Conservation (phyloP, 1,140 invertebrate genomes). For the Drosophila ananassae region DNA sequence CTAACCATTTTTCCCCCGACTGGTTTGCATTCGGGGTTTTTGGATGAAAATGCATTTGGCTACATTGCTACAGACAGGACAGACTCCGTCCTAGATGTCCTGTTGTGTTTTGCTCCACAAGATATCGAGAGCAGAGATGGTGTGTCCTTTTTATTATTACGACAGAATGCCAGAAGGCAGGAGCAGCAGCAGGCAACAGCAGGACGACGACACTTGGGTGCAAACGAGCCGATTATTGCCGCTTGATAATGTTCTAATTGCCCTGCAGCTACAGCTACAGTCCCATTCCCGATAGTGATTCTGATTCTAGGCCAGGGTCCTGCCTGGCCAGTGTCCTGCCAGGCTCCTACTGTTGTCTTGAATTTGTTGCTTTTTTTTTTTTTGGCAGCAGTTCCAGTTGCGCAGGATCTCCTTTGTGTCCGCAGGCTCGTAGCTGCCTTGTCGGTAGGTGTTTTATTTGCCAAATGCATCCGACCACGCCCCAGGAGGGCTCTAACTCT, state of each 20-base stretch:
- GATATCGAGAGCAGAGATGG: background rate
- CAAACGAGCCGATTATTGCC: slow-evolving; percentile 80
- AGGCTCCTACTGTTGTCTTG: slow-evolving; percentile 63
- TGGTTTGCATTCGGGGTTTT: slow-evolving; percentile 7
- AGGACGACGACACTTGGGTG: slow-evolving; percentile 72
- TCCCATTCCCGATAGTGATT: background rate
- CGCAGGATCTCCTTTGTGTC: slow-evolving; percentile 29
- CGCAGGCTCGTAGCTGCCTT: slow-evolving; percentile 22
- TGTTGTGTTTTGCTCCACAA: slow-evolving; percentile 46
- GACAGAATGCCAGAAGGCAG: slow-evolving; percentile 20
- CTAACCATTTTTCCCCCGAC: background rate
- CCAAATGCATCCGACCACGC: slow-evolving; percentile 47
- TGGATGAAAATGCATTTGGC: background rate
- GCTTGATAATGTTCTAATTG: slow-evolving; percentile 80
- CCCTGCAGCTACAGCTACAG: slow-evolving; percentile 55
- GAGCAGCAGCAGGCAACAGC: slow-evolving; percentile 30
- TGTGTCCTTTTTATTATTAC: slow-evolving; percentile 56
- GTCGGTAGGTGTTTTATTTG: slow-evolving; percentile 58
- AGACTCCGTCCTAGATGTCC: slow-evolving; percentile 19
- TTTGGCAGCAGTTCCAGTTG: slow-evolving; percentile 50
- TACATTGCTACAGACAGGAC: background rate
- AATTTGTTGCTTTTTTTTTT: slow-evolving; percentile 7
- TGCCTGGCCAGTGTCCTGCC: slow-evolving; percentile 6
- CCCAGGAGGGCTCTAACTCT: slow-evolving; percentile 8
- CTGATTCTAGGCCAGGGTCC: background rate